Evolutionary conservation across 2,888 invertebrate genomes (phyloP).

Genomic region (Lithophane leautieri): DNA sequence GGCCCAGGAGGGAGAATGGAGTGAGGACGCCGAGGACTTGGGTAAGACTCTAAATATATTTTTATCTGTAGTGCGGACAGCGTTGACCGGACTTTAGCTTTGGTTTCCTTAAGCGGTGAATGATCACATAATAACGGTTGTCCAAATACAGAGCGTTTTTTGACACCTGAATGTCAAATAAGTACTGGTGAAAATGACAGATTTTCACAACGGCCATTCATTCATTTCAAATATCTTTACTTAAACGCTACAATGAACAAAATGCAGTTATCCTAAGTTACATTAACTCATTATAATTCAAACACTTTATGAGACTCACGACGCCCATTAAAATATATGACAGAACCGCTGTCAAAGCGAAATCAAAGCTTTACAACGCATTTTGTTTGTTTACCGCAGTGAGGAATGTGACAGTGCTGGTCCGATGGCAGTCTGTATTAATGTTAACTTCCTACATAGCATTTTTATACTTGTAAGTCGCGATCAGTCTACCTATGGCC

Average conservation of each 20-base stretch:
- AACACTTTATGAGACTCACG: too few relatives aligned
- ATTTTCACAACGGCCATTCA: not conserved
- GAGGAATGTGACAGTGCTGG: too few relatives aligned
- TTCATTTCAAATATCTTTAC: too few relatives aligned
- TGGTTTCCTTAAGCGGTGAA: too few relatives aligned
- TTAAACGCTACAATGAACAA: too few relatives aligned
- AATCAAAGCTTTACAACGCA: not conserved
- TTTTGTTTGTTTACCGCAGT: not conserved
- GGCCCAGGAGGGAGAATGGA: constrained; percentile 89
- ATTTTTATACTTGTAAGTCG: not conserved
- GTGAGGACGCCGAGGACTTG: constrained; percentile 87
- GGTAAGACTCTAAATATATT: constrained; percentile 73
- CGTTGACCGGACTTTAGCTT: too few relatives aligned
- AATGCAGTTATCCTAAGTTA: too few relatives aligned
- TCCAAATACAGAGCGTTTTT: too few relatives aligned
- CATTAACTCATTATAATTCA: too few relatives aligned
- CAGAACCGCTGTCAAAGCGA: too few relatives aligned
- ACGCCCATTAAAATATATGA: too few relatives aligned
- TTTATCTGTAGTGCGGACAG: not conserved
- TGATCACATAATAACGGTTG: too few relatives aligned
- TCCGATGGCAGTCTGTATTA: not conserved
- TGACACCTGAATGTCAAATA: not conserved
- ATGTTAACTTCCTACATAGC: not conserved
- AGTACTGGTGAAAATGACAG: not conserved
- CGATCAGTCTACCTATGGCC: not conserved